Percentiles rank a stretch among this genome's conserved stretches.
Evolutionary conservation across 1,140 invertebrate species (phyloP).

Genomic region (Caenorhabditis inopinata): DNA sequence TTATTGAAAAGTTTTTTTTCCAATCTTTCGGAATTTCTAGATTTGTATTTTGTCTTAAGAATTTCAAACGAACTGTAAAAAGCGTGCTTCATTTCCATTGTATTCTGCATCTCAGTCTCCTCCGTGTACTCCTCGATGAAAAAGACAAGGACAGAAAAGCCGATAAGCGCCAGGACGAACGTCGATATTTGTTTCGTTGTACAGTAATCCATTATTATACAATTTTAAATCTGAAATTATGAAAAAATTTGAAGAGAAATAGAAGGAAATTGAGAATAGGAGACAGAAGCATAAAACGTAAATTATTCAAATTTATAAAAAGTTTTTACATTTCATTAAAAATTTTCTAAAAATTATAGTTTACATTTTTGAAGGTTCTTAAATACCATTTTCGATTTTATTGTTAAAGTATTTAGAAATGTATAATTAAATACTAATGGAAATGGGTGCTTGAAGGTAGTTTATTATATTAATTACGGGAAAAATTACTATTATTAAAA

Average conservation of each 20-base stretch:
- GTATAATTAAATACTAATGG: no score
- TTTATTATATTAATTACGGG: no score
- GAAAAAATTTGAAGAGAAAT: not conserved
- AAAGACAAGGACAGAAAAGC: constrained; percentile 3
- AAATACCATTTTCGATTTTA: no score
- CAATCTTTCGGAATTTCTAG: not conserved
- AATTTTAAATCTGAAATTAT: no score
- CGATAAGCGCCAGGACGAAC: not conserved
- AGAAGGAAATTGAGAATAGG: not conserved
- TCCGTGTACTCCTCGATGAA: constrained; percentile 32
- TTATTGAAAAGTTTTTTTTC: not conserved
- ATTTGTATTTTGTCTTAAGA: not conserved
- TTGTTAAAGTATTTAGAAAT: no score
- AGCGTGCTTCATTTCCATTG: not conserved
- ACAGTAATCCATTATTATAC: not conserved
- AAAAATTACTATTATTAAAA: no score
- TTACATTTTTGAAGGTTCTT: no score
- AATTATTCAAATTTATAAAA: no score
- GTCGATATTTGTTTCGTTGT: not conserved
- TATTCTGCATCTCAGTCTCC: not conserved
- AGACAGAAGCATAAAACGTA: no score
- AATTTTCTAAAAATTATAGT: no score
- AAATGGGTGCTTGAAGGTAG: no score
- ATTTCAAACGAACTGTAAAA: not conserved
- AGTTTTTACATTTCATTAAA: no score